These are phyloP conservation scores for Enteromius viviparus DNA, from an alignment of 2,797 vertebrate species.

Conservation along the genomic window DNA sequence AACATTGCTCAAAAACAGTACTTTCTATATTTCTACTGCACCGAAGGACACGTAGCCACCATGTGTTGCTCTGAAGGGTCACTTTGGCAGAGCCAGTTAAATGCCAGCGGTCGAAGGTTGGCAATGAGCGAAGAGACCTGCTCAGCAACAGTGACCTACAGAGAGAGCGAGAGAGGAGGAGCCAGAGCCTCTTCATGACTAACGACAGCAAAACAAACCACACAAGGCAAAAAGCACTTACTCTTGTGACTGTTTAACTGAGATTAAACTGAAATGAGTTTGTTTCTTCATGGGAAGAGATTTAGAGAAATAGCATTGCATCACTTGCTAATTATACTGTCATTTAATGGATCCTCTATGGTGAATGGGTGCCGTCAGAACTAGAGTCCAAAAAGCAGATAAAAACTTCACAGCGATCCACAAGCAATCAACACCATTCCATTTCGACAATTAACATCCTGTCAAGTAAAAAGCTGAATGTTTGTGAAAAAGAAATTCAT, in stretches of 20 bases:
- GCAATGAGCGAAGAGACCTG: background rate
- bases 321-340: background rate
- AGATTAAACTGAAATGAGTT: background rate
- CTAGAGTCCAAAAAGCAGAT: background rate
- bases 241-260: background rate
- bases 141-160: constrained; percentile 32
- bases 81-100: constrained; percentile 13
- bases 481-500: background rate
- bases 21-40: background rate
- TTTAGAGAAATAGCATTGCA: background rate
- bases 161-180: constrained; percentile 20
- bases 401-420: background rate
- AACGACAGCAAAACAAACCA: constrained; percentile 15
- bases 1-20: background rate
- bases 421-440: background rate
- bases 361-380: background rate
- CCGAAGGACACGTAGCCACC: background rate
- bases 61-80: background rate
- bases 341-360: background rate
- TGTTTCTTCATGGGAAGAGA: background rate
- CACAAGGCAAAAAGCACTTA: background rate
- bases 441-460: background rate
- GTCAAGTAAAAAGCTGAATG: background rate
- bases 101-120: constrained; percentile 10
- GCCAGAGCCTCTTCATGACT: constrained; percentile 14